phyloP scores from a whole-genome alignment of 2,888 invertebrate genomes.

The Dilophus febrilis region DNA sequence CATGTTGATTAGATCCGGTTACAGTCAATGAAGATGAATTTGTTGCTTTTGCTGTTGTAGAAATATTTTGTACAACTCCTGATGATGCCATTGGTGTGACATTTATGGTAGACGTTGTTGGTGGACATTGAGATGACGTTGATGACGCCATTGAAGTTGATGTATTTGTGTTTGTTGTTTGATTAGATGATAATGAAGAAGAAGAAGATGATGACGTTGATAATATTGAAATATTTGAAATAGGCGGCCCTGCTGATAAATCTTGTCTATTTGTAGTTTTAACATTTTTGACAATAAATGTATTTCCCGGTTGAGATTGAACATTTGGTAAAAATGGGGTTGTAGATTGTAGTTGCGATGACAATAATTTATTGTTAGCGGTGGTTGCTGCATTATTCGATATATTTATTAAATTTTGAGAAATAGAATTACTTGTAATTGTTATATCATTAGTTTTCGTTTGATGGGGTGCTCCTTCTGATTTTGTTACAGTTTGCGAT shows the following conservation, averaged over 20 bases:
- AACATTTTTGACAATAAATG: slow-evolving; percentile 7
- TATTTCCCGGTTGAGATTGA: slow-evolving; percentile 7
- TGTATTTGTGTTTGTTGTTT: slow-evolving; percentile 15
- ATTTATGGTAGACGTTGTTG: not conserved
- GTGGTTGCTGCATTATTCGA: too few relatives aligned
- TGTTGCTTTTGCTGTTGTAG: slow-evolving; percentile 7
- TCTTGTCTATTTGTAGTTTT: not conserved
- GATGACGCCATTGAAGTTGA: slow-evolving; percentile 8
- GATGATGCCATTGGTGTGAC: not conserved
- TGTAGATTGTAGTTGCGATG: too few relatives aligned
- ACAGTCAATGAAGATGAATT: slow-evolving; percentile 17
- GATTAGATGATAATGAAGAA: slow-evolving; percentile 6
- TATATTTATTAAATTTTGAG: too few relatives aligned
- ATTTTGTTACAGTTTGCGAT: not conserved
- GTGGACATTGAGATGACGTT: not conserved
- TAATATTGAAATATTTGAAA: not conserved
- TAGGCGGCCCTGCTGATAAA: slow-evolving; percentile 1
- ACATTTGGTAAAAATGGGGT: too few relatives aligned
- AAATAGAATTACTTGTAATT: not conserved
- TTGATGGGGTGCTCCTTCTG: not conserved
- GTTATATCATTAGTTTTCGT: not conserved
- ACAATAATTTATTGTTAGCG: too few relatives aligned
- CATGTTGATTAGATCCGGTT: slow-evolving; percentile 7
- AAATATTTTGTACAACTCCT: slow-evolving; percentile 2
- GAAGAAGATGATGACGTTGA: not conserved